These are phyloP conservation scores for Malthinus flaveolus DNA, from an alignment of 2,888 invertebrate species.

Conservation along the genomic window DNA sequence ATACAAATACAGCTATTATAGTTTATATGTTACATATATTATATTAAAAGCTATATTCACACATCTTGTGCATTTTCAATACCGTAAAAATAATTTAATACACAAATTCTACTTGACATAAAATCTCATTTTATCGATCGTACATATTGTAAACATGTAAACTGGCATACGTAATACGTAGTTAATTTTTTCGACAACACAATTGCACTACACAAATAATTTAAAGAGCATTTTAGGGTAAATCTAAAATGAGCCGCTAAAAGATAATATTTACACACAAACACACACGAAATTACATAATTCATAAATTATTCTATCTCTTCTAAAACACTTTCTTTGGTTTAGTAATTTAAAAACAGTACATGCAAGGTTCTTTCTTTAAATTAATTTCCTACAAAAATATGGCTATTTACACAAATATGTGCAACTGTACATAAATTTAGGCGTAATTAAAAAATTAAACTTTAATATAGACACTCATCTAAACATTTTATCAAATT, in stretches of 20 bases:
- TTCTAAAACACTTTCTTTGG: constrained; percentile 40
- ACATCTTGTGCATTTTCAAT: constrained; percentile 46
- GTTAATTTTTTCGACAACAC: constrained; percentile 14
- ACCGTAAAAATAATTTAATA: constrained; percentile 33
- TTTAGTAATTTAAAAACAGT: constrained; percentile 41
- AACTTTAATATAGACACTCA: constrained; percentile 1
- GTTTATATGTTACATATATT: constrained; percentile 44
- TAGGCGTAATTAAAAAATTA: not conserved
- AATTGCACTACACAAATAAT: constrained; percentile 25
- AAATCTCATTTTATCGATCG: constrained; percentile 15
- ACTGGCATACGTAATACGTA: constrained; percentile 19
- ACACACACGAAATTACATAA: constrained; percentile 17
- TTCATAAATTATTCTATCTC: constrained; percentile 19
- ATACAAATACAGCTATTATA: constrained; percentile 33
- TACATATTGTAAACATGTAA: constrained; percentile 3
- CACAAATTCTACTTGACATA: constrained; percentile 19
- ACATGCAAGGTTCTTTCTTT: constrained; percentile 30
- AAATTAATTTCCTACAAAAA: constrained; percentile 48
- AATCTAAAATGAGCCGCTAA: constrained; percentile 21
- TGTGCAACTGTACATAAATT: constrained; percentile 15
- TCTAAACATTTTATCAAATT: not conserved
- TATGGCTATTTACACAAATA: constrained; percentile 46
- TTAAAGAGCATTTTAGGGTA: constrained; percentile 25
- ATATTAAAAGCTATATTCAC: constrained; percentile 50
- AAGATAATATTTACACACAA: constrained; percentile 20